Evolutionary conservation across 1,140 invertebrate species (phyloP).

Genomic region (Muscidifurax raptorellus): DNA sequence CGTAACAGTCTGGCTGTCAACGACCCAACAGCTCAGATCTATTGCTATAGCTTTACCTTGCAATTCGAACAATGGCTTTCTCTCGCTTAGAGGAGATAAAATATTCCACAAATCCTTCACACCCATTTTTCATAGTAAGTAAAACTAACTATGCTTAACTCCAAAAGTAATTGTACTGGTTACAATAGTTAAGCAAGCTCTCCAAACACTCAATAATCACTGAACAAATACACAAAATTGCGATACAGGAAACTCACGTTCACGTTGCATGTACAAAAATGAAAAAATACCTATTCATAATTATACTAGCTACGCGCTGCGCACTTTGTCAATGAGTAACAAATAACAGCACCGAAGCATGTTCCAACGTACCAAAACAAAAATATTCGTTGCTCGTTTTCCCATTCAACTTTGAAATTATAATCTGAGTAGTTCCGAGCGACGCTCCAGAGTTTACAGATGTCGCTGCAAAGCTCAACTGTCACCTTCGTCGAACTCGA

Average conservation of each 20-base stretch:
- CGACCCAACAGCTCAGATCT: conserved; percentile 88
- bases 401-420: too few species aligned
- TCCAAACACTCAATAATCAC: background rate
- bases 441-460: background rate
- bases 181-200: background rate
- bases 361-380: too few species aligned
- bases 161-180: background rate
- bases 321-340: too few species aligned
- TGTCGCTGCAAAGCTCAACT: too few species aligned
- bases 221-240: background rate
- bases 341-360: too few species aligned
- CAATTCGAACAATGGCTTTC: conserved; percentile 84
- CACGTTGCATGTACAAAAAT: too few species aligned
- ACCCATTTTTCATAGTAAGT: conserved; percentile 78
- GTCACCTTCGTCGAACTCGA: background rate
- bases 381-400: too few species aligned
- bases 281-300: too few species aligned
- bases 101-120: conserved; percentile 88
- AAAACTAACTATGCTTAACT: too few species aligned
- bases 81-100: conserved; percentile 82
- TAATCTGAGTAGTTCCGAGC: too few species aligned
- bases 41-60: conserved; percentile 85
- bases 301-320: too few species aligned
- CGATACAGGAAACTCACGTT: too few species aligned
- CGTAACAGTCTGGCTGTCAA: conserved; percentile 85